phyloP scores from a whole-genome alignment of 2,113 vertebrate genomes.

The Opisthocomus hoazin region DNA sequence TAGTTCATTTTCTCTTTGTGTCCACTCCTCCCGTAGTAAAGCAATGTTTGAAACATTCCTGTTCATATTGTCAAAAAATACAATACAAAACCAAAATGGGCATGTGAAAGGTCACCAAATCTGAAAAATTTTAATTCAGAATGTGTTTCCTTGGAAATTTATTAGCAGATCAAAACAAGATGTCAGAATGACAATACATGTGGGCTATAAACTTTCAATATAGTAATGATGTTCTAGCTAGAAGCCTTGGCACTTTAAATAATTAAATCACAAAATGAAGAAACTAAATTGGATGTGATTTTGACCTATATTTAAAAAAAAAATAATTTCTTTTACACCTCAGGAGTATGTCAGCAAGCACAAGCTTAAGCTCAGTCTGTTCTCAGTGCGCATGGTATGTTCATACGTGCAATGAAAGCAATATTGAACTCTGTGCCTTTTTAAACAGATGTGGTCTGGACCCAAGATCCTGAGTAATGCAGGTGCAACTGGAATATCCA shows the following conservation, averaged over 20 bases:
- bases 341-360: neutral
- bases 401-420: neutral
- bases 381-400: neutral
- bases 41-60: neutral
- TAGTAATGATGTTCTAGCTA: neutral
- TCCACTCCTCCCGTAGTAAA: neutral
- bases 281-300: neutral
- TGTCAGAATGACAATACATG: neutral
- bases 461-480: neutral
- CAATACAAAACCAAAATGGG: neutral
- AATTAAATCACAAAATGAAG: slow-evolving; percentile 3
- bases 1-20: neutral
- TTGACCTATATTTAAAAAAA: neutral
- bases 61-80: neutral
- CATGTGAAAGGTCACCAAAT: neutral
- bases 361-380: neutral
- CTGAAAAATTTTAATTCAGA: neutral
- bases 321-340: neutral
- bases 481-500: neutral
- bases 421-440: neutral
- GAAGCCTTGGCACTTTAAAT: neutral
- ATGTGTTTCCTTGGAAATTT: neutral
- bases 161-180: neutral
- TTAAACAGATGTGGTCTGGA: neutral
- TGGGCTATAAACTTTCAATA: neutral